A percentile compares a stretch with the other conserved stretches of the same genome.
These are phyloP conservation scores for Ceratosolen solmsi DNA, from an alignment of 1,140 invertebrate genomes.

Conservation along the genomic window DNA sequence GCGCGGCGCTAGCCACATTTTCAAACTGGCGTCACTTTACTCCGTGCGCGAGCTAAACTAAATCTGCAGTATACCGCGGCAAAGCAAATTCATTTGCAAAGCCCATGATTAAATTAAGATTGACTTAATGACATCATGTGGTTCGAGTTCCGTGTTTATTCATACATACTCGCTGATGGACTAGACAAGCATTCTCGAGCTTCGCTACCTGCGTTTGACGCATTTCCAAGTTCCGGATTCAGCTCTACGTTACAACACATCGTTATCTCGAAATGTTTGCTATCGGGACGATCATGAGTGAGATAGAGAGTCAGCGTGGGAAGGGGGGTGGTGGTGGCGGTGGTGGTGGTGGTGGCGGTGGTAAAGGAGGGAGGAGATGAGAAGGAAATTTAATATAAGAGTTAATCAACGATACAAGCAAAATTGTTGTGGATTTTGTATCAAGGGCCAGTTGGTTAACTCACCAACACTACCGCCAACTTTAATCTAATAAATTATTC, in stretches of 20 bases:
- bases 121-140: conserved; percentile 24
- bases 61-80: not conserved
- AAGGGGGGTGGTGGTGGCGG: not conserved
- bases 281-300: not conserved
- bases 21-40: not conserved
- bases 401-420: not conserved
- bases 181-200: not conserved
- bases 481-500: conserved; percentile 31
- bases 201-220: not conserved
- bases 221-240: not conserved
- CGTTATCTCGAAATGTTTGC: conserved; percentile 30
- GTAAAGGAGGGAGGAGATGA: too few species aligned
- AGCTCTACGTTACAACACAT: not conserved
- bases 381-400: too few species aligned
- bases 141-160: not conserved
- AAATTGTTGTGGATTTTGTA: not conserved
- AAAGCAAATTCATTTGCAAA: not conserved
- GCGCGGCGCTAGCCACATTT: not conserved
- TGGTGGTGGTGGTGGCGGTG: not conserved
- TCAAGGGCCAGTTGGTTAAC: not conserved
- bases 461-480: not conserved
- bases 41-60: not conserved
- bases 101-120: conserved; percentile 44
- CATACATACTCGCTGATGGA: conserved; percentile 11
- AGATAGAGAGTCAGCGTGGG: not conserved